A percentile compares a stretch with the other conserved stretches of the same genome.
Evolutionary conservation across 2,797 vertebrate species (phyloP).

Genomic region (Podarcis siculus): DNA sequence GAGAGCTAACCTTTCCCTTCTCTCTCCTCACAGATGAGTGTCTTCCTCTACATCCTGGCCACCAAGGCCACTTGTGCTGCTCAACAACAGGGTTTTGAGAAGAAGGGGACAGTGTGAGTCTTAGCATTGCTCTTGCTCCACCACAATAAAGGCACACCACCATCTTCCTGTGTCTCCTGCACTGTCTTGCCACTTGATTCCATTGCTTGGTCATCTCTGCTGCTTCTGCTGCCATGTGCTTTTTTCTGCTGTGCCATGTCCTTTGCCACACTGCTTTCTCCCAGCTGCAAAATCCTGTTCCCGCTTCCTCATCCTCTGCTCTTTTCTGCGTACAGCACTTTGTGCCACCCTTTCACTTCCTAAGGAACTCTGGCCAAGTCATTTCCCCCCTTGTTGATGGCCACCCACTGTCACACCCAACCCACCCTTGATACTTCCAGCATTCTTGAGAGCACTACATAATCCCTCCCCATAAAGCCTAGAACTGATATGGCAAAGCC

Average conservation of each 20-base stretch:
- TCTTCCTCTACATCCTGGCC: conserved; percentile 89
- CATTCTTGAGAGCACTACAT: not conserved
- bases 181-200: not conserved
- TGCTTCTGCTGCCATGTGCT: not conserved
- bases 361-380: no score
- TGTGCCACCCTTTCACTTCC: not conserved
- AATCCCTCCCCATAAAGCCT: not conserved
- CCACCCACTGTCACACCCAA: not conserved
- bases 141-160: not conserved
- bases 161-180: not conserved
- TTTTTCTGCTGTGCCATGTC: not conserved
- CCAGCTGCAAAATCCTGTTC: not conserved
- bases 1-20: not conserved
- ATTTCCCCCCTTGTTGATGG: no score
- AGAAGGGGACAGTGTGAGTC: conserved; percentile 90
- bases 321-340: not conserved
- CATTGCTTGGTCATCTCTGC: not conserved
- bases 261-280: not conserved
- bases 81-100: conserved; percentile 86
- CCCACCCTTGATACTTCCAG: not conserved
- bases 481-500: not conserved
- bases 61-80: conserved; percentile 85
- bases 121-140: not conserved
- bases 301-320: no score
- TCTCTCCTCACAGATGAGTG: conserved; percentile 82